Base-by-base conservation (phyloP, 2,888 invertebrate genomes). In the Coremacera marginata region DNA sequence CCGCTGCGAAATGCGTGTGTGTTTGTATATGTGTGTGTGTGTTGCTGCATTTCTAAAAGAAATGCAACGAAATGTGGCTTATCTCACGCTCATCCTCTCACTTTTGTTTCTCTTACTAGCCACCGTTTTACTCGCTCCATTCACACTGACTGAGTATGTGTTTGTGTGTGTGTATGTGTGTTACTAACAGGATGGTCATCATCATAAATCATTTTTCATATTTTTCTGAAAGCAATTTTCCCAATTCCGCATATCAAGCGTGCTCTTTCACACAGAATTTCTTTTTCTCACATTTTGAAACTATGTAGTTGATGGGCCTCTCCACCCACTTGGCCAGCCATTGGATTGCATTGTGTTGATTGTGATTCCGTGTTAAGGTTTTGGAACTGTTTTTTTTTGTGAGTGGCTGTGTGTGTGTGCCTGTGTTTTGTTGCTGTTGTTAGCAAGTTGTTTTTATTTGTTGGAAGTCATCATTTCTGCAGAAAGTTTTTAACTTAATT, bases 151-250 rank as follows among this genome's bases (percentile, higher is more conserved):
- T 37, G 8, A 5, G 8, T 37, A 7, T 37, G 37, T 37, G 37
- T 37, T 1, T 44, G 14, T 44, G 44, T 44, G 44, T 44, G 14
- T 11, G 44, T 27, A 1, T 31, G 31, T 63, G 16, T 27, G 2
- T 11, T 5, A 25, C 27, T 44, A 4, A 37, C 25, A 62, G 62
- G 8, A 11, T 25, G 77, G 77, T 74, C 77, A 77, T 77, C 77
- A 77, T 77, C 73, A 74, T 77, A 77, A 77, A 77, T 77, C 77
- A 77, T 77, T 77, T 77, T 77, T 77, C 77, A 74, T 70, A 74
- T 70, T 77, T 77, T 70, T 62, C 70, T 37, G 52, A 70, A 77
- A 77, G 77, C 74, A 77, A 77, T 77, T 77, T 77, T 73, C 73
- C 22, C 71, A 62, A n/a, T 67, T 52, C 31, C 31, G 5, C 16